A percentile compares a stretch with the other conserved stretches of the same genome.
Evolutionary conservation across 2,113 vertebrate genomes (phyloP).

Genomic region (Scalopus aquaticus): DNA sequence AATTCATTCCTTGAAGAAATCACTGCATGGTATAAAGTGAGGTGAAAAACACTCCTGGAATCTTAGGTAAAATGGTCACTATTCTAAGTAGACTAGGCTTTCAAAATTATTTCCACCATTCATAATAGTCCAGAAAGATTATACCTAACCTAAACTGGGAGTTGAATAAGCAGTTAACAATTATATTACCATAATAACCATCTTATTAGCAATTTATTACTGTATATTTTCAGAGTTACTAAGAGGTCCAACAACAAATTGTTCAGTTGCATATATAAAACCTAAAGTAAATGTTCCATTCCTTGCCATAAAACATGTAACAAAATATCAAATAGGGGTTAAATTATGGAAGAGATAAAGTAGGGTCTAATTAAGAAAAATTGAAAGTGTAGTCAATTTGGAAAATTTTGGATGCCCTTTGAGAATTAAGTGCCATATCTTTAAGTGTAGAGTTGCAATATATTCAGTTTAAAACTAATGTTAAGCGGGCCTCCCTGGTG

Average conservation of each 20-base stretch:
- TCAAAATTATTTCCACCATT: neutral
- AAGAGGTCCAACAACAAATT: neutral
- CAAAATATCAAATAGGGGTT: neutral
- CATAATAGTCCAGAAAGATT: neutral
- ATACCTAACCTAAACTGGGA: neutral
- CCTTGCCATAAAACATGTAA: neutral
- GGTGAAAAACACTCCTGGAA: neutral
- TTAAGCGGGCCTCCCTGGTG: too few relatives aligned
- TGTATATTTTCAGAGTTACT: neutral
- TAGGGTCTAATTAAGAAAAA: neutral
- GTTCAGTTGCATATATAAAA: neutral
- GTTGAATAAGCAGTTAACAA: neutral
- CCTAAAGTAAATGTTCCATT: neutral
- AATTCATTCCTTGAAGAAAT: neutral
- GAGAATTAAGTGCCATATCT: neutral
- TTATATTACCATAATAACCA: neutral
- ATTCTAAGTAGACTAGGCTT: neutral
- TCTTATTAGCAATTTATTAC: neutral
- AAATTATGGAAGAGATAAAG: neutral
- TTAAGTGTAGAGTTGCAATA: neutral
- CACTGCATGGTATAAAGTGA: neutral
- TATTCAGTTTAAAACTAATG: neutral
- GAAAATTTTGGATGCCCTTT: neutral
- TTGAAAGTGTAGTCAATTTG: neutral
- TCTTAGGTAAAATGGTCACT: neutral